These are phyloP conservation scores for Heliconius melpomene DNA, from an alignment of 1,140 invertebrate species.

Conservation along the genomic window DNA sequence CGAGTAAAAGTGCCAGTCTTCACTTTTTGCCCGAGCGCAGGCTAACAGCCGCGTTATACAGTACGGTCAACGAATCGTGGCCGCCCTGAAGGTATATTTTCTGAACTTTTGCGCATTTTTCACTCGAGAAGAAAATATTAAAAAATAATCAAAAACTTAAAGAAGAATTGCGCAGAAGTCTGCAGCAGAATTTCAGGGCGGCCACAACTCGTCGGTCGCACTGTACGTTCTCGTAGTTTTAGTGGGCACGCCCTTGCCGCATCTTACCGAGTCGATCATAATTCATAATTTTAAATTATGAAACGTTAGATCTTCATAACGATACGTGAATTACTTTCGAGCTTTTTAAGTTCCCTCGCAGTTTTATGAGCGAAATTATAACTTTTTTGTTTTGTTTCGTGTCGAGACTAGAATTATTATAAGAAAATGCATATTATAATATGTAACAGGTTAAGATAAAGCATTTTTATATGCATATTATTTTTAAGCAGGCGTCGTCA, in stretches of 20 bases:
- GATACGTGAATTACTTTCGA: conserved; percentile 8
- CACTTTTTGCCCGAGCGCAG: conserved; percentile 43
- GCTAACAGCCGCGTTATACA: conserved; percentile 50
- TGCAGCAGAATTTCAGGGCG: too few relatives aligned
- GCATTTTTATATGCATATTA: background rate
- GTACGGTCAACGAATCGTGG: too few relatives aligned
- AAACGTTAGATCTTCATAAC: conserved; percentile 6
- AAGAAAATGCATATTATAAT: background rate
- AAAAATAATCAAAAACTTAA: too few relatives aligned
- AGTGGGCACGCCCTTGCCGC: conserved; percentile 19
- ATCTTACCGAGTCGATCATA: conserved; percentile 17
- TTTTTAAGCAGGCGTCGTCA: background rate
- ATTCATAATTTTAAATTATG: conserved; percentile 21
- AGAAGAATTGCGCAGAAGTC: too few relatives aligned
- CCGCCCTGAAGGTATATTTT: too few relatives aligned
- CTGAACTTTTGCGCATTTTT: too few relatives aligned
- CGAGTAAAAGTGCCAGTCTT: conserved; percentile 28
- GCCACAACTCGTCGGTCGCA: too few relatives aligned
- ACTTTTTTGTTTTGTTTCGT: background rate
- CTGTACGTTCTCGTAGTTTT: conserved; percentile 2
- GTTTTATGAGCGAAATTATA: background rate
- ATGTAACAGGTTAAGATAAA: too few relatives aligned
- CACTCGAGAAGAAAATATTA: too few relatives aligned
- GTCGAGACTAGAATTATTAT: background rate
- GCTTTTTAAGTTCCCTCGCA: background rate